Percentiles rank a stretch among this genome's conserved stretches.
phyloP scores from a whole-genome alignment of 2,797 vertebrate species.

The Cuculus canorus region DNA sequence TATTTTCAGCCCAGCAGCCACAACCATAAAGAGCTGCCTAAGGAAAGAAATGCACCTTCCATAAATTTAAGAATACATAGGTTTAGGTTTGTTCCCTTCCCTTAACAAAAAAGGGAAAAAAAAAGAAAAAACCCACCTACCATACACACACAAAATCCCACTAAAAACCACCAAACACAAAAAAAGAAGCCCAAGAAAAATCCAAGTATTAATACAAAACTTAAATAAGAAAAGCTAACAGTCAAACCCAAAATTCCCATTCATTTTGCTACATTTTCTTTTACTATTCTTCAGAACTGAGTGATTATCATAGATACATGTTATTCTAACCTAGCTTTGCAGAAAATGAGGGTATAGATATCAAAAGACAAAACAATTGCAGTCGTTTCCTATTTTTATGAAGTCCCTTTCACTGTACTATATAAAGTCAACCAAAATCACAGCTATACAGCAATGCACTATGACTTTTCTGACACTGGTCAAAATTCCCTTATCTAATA shows the following conservation, averaged over 20 bases:
- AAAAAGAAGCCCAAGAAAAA: background rate
- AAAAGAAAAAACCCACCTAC: background rate
- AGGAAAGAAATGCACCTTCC: slow-evolving; percentile 12
- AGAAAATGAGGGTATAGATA: background rate
- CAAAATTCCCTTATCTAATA: background rate
- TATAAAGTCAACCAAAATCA: background rate
- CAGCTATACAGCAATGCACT: background rate
- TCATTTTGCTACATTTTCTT: background rate
- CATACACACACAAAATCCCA: background rate
- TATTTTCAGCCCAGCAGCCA: slow-evolving; percentile 99
- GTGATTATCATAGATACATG: background rate
- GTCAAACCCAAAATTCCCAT: background rate
- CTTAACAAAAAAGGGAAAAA: background rate
- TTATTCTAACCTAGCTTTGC: background rate
- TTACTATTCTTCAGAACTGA: background rate
- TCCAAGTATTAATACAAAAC: background rate
- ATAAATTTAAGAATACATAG: background rate
- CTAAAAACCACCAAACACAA: background rate
- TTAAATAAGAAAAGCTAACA: background rate
- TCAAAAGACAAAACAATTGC: background rate
- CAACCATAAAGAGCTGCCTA: slow-evolving; percentile 99
- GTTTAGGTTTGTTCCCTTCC: background rate
- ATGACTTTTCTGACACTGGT: background rate
- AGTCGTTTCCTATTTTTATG: background rate
- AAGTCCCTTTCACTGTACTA: background rate